Conservation (phyloP, 2,888 invertebrate genomes). For the Phengaris arion region DNA sequence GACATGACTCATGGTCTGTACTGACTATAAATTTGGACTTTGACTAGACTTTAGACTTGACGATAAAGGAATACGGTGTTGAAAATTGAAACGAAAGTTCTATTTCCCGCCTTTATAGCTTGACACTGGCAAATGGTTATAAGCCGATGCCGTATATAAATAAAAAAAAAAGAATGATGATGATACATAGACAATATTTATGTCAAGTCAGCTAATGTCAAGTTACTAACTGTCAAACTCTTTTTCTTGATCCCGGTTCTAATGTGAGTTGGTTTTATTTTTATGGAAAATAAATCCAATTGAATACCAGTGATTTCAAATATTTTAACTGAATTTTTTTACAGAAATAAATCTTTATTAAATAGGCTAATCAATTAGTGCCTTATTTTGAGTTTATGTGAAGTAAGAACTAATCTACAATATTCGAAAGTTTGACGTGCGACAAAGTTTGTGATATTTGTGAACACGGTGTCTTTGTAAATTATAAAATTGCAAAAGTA, state of each 20-base stretch:
- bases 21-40: too few species aligned
- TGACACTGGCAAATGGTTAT: too few species aligned
- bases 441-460: conserved; percentile 50
- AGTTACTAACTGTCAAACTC: conserved; percentile 49
- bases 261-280: conserved; percentile 72
- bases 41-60: too few species aligned
- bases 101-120: too few species aligned
- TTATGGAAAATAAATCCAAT: conserved; percentile 63
- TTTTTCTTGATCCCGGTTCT: conserved; percentile 74
- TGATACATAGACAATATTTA: not conserved
- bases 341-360: conserved; percentile 45
- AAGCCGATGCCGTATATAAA: too few species aligned
- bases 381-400: conserved; percentile 53
- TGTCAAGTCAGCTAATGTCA: conserved; percentile 21
- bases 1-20: too few species aligned
- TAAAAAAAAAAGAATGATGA: not conserved
- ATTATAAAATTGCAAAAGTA: not conserved
- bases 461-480: conserved; percentile 36
- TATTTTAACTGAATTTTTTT: conserved; percentile 46
- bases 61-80: too few species aligned
- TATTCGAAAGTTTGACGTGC: conserved; percentile 57
- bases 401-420: conserved; percentile 42
- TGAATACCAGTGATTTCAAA: conserved; percentile 50
- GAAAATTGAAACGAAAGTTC: too few species aligned
- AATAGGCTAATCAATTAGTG: conserved; percentile 55